Conservation (phyloP, 53 echinoderm and acorn worm genomes). For the Apostichopus leukothele region DNA sequence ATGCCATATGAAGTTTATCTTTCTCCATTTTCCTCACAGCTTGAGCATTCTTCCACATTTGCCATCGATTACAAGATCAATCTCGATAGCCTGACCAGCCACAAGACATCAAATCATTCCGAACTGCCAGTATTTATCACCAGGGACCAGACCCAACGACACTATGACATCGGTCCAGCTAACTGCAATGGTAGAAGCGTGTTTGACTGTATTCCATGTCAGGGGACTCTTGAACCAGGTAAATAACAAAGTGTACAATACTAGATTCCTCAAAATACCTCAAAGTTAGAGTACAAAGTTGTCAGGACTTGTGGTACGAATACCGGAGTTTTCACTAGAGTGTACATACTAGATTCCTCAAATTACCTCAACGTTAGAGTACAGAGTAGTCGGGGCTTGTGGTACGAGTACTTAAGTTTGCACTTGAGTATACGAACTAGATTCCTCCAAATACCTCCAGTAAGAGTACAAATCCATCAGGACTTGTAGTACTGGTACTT, state of each 20-base stretch:
- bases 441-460: no score
- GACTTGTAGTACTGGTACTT: no score
- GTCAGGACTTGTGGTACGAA: no score
- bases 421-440: no score
- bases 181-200: conserved; percentile 88
- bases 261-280: no score
- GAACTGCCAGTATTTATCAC: conserved; percentile 73
- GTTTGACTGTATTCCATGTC: conserved; percentile 89
- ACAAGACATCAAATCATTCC: conserved; percentile 60
- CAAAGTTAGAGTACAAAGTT: no score
- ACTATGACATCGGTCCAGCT: conserved; percentile 69
- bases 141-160: conserved; percentile 33
- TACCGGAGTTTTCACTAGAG: no score
- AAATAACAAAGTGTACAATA: background rate
- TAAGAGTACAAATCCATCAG: no score
- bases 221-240: conserved; percentile 95
- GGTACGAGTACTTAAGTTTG: no score
- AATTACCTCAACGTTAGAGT: no score
- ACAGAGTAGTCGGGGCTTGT: no score
- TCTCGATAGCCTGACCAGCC: conserved; percentile 81
- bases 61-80: conserved; percentile 82
- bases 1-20: background rate
- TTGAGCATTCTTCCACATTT: conserved; percentile 89
- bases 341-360: no score
- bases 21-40: conserved; percentile 48